Evolutionary conservation across 1,140 invertebrate genomes (phyloP).

Genomic region (Drosophila persimilis): DNA sequence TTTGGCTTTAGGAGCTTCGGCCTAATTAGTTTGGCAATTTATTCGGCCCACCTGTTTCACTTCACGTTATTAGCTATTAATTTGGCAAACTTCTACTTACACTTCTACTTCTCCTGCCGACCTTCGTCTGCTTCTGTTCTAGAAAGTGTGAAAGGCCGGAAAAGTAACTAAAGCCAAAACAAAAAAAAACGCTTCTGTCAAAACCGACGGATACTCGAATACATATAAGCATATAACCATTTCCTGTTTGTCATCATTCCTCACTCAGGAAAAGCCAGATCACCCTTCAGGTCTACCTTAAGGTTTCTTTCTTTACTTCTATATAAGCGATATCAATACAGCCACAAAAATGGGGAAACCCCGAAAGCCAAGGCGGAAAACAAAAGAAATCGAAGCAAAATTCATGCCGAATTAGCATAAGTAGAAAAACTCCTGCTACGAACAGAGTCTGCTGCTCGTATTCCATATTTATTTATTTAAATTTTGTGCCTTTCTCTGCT

Average conservation of each 20-base stretch:
- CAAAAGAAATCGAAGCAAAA: conserved; percentile 55
- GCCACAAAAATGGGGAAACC: conserved; percentile 33
- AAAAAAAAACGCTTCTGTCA: background rate
- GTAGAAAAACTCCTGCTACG: conserved; percentile 26
- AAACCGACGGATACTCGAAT: background rate
- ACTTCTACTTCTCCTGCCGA: background rate
- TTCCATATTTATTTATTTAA: conserved; percentile 31
- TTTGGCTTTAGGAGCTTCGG: conserved; percentile 5
- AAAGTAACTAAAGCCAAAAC: conserved; percentile 22
- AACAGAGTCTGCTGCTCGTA: background rate
- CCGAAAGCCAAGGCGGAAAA: conserved; percentile 22
- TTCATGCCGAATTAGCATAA: conserved; percentile 71
- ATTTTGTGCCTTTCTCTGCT: conserved; percentile 39
- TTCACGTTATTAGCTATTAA: conserved; percentile 40
- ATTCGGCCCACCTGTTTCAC: conserved; percentile 6
- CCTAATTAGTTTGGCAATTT: conserved; percentile 46
- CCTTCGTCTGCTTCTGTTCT: background rate
- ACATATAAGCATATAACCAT: background rate
- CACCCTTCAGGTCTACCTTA: too few relatives aligned
- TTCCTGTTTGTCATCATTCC: conserved; percentile 49
- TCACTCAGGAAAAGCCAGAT: too few relatives aligned
- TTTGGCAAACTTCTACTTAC: conserved; percentile 23
- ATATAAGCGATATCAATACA: conserved; percentile 43
- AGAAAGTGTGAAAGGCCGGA: background rate
- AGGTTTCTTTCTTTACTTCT: conserved; percentile 21